A percentile compares a stretch with the other conserved stretches of the same genome.
Conservation (phyloP, 1,140 invertebrate species). For the Drosophila ananassae region DNA sequence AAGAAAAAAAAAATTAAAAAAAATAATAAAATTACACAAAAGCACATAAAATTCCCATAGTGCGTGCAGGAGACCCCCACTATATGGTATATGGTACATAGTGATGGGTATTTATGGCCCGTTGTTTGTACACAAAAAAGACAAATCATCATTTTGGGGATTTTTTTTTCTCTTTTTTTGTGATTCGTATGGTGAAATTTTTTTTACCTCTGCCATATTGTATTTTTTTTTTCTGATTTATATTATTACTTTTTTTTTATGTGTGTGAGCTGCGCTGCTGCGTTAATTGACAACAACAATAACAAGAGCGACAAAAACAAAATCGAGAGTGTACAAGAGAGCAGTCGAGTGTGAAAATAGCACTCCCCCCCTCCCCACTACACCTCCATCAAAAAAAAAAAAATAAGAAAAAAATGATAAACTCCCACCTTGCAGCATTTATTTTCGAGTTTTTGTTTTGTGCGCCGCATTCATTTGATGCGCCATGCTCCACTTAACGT, state of each 20-base stretch:
- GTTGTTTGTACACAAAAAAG: too few species aligned
- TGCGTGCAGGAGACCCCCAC: neutral
- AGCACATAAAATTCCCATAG: neutral
- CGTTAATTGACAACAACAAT: conserved; percentile 72
- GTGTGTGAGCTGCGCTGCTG: conserved; percentile 18
- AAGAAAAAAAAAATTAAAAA: conserved; percentile 16
- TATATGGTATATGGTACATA: too few species aligned
- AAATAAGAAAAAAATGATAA: neutral
- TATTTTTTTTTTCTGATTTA: conserved; percentile 44
- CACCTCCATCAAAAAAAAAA: neutral
- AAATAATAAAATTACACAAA: neutral
- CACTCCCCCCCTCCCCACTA: neutral
- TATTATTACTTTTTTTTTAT: conserved; percentile 44
- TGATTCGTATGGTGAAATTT: conserved; percentile 65
- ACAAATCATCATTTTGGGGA: too few species aligned
- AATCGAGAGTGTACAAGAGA: conserved; percentile 6
- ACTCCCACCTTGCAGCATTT: conserved; percentile 37
- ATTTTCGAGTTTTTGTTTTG: conserved; percentile 59
- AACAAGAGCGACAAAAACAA: conserved; percentile 44
- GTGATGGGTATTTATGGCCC: too few species aligned
- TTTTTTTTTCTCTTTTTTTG: conserved; percentile 48
- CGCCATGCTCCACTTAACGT: conserved; percentile 77
- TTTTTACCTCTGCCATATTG: conserved; percentile 65
- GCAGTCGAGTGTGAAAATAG: conserved; percentile 63
- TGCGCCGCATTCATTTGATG: conserved; percentile 48